Evolutionary conservation across 2,797 vertebrate species (phyloP), one percentile per base, ranked within the genome.

Genomic region (Borostomias antarcticus): DNA sequence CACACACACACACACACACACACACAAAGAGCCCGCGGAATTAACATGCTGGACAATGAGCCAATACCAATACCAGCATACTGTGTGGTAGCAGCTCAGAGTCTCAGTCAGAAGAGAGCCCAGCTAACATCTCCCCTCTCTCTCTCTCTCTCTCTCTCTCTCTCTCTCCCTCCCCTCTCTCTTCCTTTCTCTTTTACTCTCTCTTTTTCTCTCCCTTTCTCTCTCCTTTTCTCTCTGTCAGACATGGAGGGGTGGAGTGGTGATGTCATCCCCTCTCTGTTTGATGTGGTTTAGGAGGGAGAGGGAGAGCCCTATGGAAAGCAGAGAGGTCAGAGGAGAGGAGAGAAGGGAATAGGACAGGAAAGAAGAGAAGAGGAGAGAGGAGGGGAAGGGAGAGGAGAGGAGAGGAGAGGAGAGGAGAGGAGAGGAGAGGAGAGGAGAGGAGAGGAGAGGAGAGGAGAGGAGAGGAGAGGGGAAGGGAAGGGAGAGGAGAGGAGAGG

Each of bases 261-360:
- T 77, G 74, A 80, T 71, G 74, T 84, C 77, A 87, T 78, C 79
- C 86, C 88, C 5, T 62, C 19, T 37, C 47, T 57, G 35, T 85
- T 82, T 89, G 81, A 89, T 86, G 86, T 86, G 76, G 75, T 45
- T 45, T n/a, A 45, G 40, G 2, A 4, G 15, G 15, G 40, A 17
- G n/a, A 45, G 40, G 70, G n/a, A 45, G 40, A 70, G 68, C 80
- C 80, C 68, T 32, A 81, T 65, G 77, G 37, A 76, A 54, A 37
- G 78, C 74, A 83, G 6, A 62, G 53, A 69, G 71, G 70, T 59
- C 54, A 69, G 73, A 80, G 68, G 63, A 56, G 59, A 62, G 40
- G n/a, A n/a, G 40, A 45, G 40, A 10, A 9, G 17, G 1, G 52
- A 68, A 26, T 26, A n/a, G n/a, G 23, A 3, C 1, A 2, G n/a